Percentiles rank a stretch among this genome's conserved stretches.
These are phyloP conservation scores for Malurus leucopterus DNA, from an alignment of 2,797 vertebrate genomes.

Conservation along the genomic window DNA sequence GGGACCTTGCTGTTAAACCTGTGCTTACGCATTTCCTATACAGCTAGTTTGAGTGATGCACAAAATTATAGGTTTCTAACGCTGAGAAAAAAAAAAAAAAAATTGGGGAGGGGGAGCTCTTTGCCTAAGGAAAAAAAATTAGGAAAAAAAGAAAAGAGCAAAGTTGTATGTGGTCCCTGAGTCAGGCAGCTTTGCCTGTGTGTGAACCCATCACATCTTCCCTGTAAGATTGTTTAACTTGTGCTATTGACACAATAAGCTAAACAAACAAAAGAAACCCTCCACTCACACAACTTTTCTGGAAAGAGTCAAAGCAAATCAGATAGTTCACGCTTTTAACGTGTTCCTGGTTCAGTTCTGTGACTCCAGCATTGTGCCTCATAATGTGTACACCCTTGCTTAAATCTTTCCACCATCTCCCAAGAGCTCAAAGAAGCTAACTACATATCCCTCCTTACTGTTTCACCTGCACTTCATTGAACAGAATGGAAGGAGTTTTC, in stretches of 20 bases:
- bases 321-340: background rate
- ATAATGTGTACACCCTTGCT: background rate
- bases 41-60: conserved; percentile 72
- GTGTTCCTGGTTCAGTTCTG: background rate
- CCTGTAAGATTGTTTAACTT: conserved; percentile 17
- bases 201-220: background rate
- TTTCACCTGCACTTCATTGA: background rate
- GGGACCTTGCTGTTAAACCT: conserved; percentile 72
- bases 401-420: background rate
- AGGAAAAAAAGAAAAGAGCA: background rate
- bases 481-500: background rate
- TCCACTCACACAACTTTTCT: conserved; percentile 11
- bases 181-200: conserved; percentile 8
- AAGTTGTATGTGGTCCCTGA: background rate
- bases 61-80: conserved; percentile 74
- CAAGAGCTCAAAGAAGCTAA: background rate
- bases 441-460: background rate
- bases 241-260: conserved; percentile 32
- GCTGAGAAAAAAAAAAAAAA: conserved; percentile 36
- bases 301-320: background rate
- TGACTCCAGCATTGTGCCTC: background rate
- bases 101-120: conserved; percentile 27
- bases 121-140: background rate
- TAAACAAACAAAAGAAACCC: conserved; percentile 39
- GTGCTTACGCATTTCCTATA: conserved; percentile 74